phyloP scores from a whole-genome alignment of 1,140 invertebrate genomes.

The Propsilocerus akamusi region DNA sequence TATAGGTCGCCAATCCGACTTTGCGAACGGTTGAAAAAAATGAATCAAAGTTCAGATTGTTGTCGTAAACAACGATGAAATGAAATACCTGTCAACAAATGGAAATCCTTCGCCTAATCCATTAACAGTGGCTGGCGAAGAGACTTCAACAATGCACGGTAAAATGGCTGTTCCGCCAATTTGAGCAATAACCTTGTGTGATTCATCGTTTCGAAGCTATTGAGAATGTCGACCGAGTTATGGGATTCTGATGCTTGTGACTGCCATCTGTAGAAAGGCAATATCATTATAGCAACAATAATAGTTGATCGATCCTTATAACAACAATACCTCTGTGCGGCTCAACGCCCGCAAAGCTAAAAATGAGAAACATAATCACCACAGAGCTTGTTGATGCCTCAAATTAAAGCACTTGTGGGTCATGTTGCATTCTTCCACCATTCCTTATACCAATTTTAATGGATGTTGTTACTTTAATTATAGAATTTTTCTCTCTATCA shows the following conservation, averaged over 20 bases:
- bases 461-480: too few species aligned
- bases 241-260: not conserved
- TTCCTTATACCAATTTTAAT: not conserved
- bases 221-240: not conserved
- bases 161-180: slow-evolving; percentile 38
- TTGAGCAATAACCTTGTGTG: slow-evolving; percentile 34
- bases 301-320: not conserved
- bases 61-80: not conserved
- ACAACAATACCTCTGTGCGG: not conserved
- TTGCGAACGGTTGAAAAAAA: not conserved
- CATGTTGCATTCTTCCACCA: not conserved
- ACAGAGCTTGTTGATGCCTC: not conserved
- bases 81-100: slow-evolving; percentile 33
- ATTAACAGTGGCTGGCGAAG: slow-evolving; percentile 28
- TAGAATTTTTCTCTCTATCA: too few species aligned
- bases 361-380: not conserved
- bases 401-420: not conserved
- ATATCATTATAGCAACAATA: not conserved
- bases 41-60: not conserved
- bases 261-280: not conserved
- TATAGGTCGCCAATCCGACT: slow-evolving; percentile 49
- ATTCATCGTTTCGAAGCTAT: slow-evolving; percentile 20
- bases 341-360: not conserved
- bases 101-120: slow-evolving; percentile 50
- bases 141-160: slow-evolving; percentile 31